Evolutionary conservation across 2,113 vertebrate species (phyloP).

Genomic region (Psophia crepitans): DNA sequence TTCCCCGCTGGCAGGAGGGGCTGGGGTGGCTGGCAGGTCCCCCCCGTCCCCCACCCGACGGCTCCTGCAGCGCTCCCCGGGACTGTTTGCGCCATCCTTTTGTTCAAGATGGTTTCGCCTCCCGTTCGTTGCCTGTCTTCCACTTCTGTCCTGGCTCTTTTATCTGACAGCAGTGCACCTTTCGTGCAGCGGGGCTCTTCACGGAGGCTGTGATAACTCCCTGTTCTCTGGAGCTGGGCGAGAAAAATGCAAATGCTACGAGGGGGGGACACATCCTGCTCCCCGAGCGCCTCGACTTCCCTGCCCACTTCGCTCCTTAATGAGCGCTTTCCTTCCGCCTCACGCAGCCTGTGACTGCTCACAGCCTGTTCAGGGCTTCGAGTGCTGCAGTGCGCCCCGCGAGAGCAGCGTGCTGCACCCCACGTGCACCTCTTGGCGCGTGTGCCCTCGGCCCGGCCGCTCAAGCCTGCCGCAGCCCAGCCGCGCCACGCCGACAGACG

Average conservation of each 20-base stretch:
- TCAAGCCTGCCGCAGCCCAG: accelerated
- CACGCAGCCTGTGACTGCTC: background rate
- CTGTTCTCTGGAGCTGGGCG: background rate
- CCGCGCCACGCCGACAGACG: accelerated
- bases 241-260: background rate
- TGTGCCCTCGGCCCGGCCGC: background rate
- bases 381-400: background rate
- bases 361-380: background rate
- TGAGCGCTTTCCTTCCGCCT: background rate
- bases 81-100: background rate
- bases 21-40: background rate
- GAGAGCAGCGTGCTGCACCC: background rate
- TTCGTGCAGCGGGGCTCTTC: no score
- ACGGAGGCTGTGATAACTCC: background rate
- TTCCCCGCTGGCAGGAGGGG: accelerated
- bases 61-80: background rate
- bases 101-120: background rate
- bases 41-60: accelerated
- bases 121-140: background rate
- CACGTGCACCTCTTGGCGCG: accelerated
- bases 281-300: background rate
- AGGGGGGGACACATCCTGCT: background rate
- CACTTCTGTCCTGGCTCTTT: background rate
- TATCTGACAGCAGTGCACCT: background rate
- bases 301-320: background rate